Evolutionary conservation across 2,888 invertebrate genomes (phyloP).

Genomic region (Galerucella calmariensis): DNA sequence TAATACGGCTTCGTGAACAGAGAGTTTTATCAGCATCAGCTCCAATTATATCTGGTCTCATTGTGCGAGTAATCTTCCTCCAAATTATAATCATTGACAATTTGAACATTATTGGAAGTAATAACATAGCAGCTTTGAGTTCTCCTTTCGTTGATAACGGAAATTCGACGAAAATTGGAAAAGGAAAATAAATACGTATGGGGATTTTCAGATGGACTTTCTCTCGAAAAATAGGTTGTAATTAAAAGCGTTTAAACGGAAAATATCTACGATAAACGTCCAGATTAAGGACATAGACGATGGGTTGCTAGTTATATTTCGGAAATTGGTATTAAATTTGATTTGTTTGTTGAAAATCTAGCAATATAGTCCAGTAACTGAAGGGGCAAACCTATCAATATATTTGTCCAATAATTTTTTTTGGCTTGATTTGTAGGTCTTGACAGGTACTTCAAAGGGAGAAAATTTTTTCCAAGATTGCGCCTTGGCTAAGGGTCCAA

Average conservation of each 20-base stretch:
- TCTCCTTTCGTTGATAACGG: slow-evolving; percentile 24
- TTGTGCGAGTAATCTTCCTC: slow-evolving; percentile 27
- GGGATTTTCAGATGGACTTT: not conserved
- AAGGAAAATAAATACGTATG: slow-evolving; percentile 9
- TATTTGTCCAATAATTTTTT: too few species aligned
- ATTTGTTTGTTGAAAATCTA: too few species aligned
- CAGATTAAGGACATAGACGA: not conserved
- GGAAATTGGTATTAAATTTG: not conserved
- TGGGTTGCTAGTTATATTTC: not conserved
- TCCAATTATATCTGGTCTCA: slow-evolving; percentile 29
- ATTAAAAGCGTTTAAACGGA: not conserved
- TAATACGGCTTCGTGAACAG: not conserved
- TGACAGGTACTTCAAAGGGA: too few species aligned
- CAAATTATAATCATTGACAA: slow-evolving; percentile 32
- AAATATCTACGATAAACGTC: not conserved
- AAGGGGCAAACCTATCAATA: too few species aligned
- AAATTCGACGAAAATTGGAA: slow-evolving; percentile 16
- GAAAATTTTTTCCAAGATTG: too few species aligned
- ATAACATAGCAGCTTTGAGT: slow-evolving; percentile 27
- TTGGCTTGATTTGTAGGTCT: too few species aligned
- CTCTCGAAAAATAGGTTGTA: slow-evolving; percentile 1
- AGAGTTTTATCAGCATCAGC: slow-evolving; percentile 21
- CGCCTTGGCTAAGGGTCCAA: too few species aligned
- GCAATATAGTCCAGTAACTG: too few species aligned
- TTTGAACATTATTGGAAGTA: slow-evolving; percentile 34